Evolutionary conservation across 2,113 vertebrate species (phyloP).

Genomic region (Columba janthina): DNA sequence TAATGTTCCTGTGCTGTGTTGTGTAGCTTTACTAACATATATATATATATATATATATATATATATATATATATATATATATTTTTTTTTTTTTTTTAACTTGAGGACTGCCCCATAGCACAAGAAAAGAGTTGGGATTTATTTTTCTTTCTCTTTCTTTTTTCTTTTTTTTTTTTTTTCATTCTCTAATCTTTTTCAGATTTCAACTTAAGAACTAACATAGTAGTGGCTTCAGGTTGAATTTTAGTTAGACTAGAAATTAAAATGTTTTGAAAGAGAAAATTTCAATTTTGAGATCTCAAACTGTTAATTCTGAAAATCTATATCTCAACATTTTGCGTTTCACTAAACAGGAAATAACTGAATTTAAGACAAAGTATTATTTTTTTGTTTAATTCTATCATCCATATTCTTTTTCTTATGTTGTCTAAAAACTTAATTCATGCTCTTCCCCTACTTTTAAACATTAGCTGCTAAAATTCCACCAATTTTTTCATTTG

Average conservation of each 20-base stretch:
- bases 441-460: background rate
- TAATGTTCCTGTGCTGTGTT: background rate
- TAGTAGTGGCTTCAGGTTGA: background rate
- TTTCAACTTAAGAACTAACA: background rate
- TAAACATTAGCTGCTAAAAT: background rate
- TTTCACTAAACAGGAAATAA: background rate
- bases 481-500: background rate
- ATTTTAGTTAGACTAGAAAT: background rate
- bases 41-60: no score
- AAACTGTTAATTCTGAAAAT: background rate
- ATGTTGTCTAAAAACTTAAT: background rate
- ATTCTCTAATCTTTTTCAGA: background rate
- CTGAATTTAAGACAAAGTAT: background rate
- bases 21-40: background rate
- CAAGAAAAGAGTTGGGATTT: background rate
- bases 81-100: no score
- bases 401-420: background rate
- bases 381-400: fast-evolving
- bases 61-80: no score
- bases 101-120: background rate
- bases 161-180: background rate
- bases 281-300: background rate
- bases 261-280: background rate
- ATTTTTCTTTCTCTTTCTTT: background rate
- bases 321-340: background rate